Evolutionary conservation across 2,113 vertebrate genomes (phyloP), one percentile per base, ranked within the genome.

Genomic region (Opisthocomus hoazin): DNA sequence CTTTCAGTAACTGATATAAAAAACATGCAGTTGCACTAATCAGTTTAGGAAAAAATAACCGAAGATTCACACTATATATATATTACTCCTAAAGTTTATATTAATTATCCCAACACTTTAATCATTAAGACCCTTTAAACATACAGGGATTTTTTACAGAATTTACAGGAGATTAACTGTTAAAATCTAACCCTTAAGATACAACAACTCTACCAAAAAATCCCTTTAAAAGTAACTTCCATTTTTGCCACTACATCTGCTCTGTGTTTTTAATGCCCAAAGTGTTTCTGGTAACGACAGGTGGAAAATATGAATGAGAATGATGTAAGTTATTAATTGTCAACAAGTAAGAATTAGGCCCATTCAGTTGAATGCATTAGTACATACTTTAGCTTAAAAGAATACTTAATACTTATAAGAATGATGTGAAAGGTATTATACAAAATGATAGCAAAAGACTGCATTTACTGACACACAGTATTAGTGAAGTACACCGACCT

Each of bases 401-500:
- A 53, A 90, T n/a, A 65, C 12, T 77, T 94, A 90, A 64, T n/a
- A 82, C 29, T 39, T 88, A 18, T 84, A 70, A 91, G 66, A 73
- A 65, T 63, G 23, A 89, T 41, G 69, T 32, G 58, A 93, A 58
- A 95, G 15, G 23, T 76, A 79, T 53, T 53, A 81, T 56, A 63
- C 32, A 90, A 91, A 90, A 93, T 87, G 41, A n/a, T 19, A 89
- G 13, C 15, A 85, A 68, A 83, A 90, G 19, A 66, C 5, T 12
- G 19, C 23, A 75, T 93, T 82, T 64, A 68, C 21, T 58, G 23
- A 70, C 77, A 94, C 53, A 68, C 24, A 30, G 29, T 43, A 94
- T 84, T 97, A 96, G 88, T 93, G 73, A 96, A 92, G 50, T 97
- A 96, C 76, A 80, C 74, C 45, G 43, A 91, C 68, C 27, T n/a